Evolutionary conservation across 1,140 invertebrate species (phyloP).

Genomic region (Meloidogyne floridensis): DNA sequence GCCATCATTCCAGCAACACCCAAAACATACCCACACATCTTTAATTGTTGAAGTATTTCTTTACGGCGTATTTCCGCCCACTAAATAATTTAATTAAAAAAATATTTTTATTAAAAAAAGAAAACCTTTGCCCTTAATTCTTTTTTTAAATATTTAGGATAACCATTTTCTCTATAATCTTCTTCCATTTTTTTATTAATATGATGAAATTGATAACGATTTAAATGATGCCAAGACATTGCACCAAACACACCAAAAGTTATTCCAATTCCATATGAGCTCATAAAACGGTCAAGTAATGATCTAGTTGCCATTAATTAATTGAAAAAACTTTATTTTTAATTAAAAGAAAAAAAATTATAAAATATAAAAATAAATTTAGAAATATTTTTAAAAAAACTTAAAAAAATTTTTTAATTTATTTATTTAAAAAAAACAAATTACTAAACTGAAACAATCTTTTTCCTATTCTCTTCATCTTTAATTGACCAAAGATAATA

Average conservation of each 20-base stretch:
- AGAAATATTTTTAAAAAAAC: background rate
- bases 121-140: conserved; percentile 5
- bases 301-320: conserved; percentile 14
- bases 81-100: background rate
- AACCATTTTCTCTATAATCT: conserved; percentile 11
- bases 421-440: background rate
- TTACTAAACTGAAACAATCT: background rate
- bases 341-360: background rate
- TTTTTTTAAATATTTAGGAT: background rate
- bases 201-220: background rate
- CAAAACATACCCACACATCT: background rate
- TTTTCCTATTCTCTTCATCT: background rate
- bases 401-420: background rate
- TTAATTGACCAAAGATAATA: conserved; percentile 7
- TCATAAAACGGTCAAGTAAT: conserved; percentile 19
- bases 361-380: background rate
- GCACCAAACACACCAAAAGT: background rate
- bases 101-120: background rate
- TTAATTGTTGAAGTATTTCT: background rate
- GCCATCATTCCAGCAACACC: background rate
- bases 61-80: background rate
- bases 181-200: background rate
- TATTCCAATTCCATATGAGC: conserved; percentile 15
- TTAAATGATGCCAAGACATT: background rate
- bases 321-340: background rate